These are phyloP conservation scores for Eudemis profundana DNA, from an alignment of 2,888 invertebrate species.

Conservation along the genomic window DNA sequence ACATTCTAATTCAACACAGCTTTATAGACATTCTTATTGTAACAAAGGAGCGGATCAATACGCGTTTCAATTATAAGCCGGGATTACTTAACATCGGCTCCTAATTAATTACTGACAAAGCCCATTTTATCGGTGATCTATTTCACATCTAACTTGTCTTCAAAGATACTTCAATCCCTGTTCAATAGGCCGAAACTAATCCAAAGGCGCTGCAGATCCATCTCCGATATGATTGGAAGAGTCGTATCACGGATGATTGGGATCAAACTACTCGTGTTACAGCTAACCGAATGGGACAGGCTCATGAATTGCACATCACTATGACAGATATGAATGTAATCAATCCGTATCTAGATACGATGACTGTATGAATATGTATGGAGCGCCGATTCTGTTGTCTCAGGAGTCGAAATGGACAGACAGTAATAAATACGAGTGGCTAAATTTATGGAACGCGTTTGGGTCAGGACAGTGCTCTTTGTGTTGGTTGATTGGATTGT, in stretches of 20 bases:
- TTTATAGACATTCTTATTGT: not conserved
- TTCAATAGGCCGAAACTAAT: constrained; percentile 42
- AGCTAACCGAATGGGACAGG: constrained; percentile 40
- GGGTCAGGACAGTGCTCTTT: constrained; percentile 3
- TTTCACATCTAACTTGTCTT: constrained; percentile 39
- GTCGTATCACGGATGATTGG: constrained; percentile 35
- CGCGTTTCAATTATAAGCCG: constrained; percentile 31
- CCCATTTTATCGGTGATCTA: constrained; percentile 31
- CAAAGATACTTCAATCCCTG: constrained; percentile 36
- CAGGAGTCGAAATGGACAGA: constrained; percentile 33
- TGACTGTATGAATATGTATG: constrained; percentile 44
- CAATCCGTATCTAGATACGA: constrained; percentile 36
- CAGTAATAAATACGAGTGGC: constrained; percentile 34
- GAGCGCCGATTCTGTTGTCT: constrained; percentile 34
- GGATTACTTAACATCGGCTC: constrained; percentile 7
- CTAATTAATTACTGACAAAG: constrained; percentile 40
- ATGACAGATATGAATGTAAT: constrained; percentile 43
- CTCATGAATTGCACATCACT: constrained; percentile 43
- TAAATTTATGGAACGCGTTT: constrained; percentile 32
- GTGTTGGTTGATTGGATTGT: constrained; percentile 15
- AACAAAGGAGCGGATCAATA: constrained; percentile 27
- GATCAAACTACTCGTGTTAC: constrained; percentile 43
- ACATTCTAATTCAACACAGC: constrained; percentile 12
- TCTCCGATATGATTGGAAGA: constrained; percentile 41
- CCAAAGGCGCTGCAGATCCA: constrained; percentile 33